Base-by-base conservation (phyloP, 2,113 vertebrate genomes). In the Periophthalmus modestus region DNA sequence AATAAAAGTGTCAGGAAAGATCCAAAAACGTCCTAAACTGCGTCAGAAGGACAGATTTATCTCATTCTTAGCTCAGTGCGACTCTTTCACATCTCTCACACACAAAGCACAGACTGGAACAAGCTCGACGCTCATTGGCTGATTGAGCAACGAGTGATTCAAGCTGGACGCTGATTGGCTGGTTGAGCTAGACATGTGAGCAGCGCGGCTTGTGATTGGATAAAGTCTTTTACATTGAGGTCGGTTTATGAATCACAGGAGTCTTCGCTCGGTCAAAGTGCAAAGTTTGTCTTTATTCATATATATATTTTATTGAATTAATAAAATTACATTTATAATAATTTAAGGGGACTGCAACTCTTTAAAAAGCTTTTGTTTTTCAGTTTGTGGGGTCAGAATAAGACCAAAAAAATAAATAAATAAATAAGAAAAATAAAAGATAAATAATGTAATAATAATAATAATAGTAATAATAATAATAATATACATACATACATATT, bases 201-300 rank as follows among this genome's bases (percentile, higher is more conserved):
- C 6, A 72, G 61, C 21, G 0, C 1, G 14, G 21, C 5, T 33
- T 12, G 14, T 1, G 81, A 85, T 89, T 88, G 84, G 88, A 19
- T 23, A 0, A 16, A 9, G 5, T 5, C 7, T 0, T 14, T 65
- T 14, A 2, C 1, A 4, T 2, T 52, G 10, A 43, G 39, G 7
- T 43, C 39, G 11, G 7, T 43, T 43, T 43, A 43, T 43, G 39
- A 10, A 11, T 10, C 39, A 43, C 10, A 43, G 39, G 39, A 10
- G 39, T 43, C 39, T 43, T 43, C 39, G 10, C 11, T 43, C 39
- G 7, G 39, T 10, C 10, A 43, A 43, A 43, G 16, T 52, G 16
- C 48, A 19, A 52, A 52, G 4, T 28, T 28, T 28, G 16, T 52
- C 7, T 43, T 2, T 39, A 39, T n/a, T n/a, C n/a, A n/a, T n/a